Conservation (phyloP, 2,113 vertebrate genomes). For the Pachycephala philippinensis region DNA sequence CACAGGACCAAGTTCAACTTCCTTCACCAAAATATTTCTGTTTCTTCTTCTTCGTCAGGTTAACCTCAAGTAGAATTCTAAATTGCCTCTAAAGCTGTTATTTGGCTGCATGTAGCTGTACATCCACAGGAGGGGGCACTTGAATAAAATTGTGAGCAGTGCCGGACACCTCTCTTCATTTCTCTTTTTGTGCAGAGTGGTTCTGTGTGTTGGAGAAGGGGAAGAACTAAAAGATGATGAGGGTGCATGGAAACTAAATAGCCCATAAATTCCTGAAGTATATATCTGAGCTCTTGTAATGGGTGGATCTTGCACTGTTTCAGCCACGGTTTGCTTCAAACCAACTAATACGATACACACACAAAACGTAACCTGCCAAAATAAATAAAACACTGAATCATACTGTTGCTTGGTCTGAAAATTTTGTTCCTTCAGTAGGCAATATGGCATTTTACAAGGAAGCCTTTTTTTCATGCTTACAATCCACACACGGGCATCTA, state of each 20-base stretch:
- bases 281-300: background rate
- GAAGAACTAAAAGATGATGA: background rate
- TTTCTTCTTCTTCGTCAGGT: background rate
- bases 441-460: background rate
- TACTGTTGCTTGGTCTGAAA: background rate
- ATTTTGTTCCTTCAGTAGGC: background rate
- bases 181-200: too few species aligned
- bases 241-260: background rate
- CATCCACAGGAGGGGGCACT: constrained; percentile 23
- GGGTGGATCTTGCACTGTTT: background rate
- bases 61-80: background rate
- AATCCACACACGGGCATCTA: background rate
- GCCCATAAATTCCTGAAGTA: background rate
- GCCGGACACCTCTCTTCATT: background rate
- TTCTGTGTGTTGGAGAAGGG: background rate
- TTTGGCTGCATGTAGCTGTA: background rate
- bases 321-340: background rate
- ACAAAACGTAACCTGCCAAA: background rate
- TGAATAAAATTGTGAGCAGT: background rate
- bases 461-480: background rate
- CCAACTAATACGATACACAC: background rate
- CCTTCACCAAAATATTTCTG: background rate
- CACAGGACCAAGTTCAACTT: background rate
- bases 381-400: background rate
- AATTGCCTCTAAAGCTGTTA: background rate